phyloP scores from a whole-genome alignment of 2,888 invertebrate species.

The Athrips mouffetella region DNA sequence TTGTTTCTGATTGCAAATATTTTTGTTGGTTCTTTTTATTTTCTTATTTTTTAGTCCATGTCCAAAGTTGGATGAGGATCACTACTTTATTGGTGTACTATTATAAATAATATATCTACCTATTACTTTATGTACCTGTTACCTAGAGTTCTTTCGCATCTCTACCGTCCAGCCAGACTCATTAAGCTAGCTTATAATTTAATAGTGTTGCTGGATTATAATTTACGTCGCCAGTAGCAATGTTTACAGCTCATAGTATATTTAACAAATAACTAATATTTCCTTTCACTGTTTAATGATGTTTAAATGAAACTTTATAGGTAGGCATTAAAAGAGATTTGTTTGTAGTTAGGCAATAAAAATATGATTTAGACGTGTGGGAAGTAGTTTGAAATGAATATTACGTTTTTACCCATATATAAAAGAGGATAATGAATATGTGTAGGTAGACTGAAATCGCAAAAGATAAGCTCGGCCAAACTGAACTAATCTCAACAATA shows the following conservation, averaged over 20 bases:
- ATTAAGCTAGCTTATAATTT: slow-evolving; percentile 20
- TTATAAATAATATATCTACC: no score
- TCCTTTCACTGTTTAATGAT: slow-evolving; percentile 12
- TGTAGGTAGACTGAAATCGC: no score
- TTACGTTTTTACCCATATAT: no score
- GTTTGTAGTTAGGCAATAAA: not conserved
- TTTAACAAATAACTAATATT: slow-evolving; percentile 18
- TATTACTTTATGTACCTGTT: not conserved
- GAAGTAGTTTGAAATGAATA: no score
- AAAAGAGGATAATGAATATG: no score
- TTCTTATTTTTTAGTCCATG: no score
- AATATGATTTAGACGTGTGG: not conserved
- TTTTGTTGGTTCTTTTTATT: no score
- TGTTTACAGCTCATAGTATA: slow-evolving; percentile 16
- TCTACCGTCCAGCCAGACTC: slow-evolving; percentile 11
- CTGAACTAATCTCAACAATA: no score
- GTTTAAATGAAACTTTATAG: slow-evolving; percentile 11
- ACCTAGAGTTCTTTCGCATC: not conserved
- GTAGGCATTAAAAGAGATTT: not conserved
- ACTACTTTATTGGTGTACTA: no score
- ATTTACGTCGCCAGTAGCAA: slow-evolving; percentile 19
- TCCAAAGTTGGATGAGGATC: no score
- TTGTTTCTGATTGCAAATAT: no score
- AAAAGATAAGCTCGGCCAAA: no score
- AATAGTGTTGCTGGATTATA: slow-evolving; percentile 16